phyloP scores from a whole-genome alignment of 2,797 vertebrate species.

The Peromyscus attwateri region DNA sequence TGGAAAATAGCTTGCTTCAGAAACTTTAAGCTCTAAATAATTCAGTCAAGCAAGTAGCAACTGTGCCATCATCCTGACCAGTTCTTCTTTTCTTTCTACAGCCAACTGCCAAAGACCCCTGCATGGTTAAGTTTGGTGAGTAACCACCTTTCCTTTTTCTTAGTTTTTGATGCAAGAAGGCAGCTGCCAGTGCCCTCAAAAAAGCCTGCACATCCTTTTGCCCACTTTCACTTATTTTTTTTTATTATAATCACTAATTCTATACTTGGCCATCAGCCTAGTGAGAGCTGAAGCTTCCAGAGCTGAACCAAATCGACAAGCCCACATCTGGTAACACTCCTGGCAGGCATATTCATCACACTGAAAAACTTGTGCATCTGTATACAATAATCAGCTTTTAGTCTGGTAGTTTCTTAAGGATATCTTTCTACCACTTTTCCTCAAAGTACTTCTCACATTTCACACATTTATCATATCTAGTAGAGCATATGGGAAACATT shows the following conservation, averaged over 20 bases:
- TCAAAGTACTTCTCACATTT: neutral
- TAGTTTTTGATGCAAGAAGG: slow-evolving; percentile 40
- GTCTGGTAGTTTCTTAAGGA: slow-evolving; percentile 3
- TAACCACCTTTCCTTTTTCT: slow-evolving; percentile 69
- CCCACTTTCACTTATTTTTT: neutral
- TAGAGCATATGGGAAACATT: neutral
- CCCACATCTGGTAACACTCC: neutral
- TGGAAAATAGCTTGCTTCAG: neutral
- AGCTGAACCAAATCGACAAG: neutral
- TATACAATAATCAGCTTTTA: neutral
- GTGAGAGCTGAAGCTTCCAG: neutral
- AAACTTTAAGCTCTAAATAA: slow-evolving; percentile 28
- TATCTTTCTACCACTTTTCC: neutral
- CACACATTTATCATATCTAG: neutral
- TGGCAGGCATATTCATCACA: neutral
- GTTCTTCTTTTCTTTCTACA: slow-evolving; percentile 68
- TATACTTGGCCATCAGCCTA: neutral
- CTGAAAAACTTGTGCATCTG: neutral
- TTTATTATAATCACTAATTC: neutral
- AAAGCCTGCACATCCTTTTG: neutral
- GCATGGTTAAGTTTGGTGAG: slow-evolving; percentile 86
- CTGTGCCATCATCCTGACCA: slow-evolving; percentile 54
- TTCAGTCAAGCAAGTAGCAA: neutral
- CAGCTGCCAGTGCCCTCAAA: neutral
- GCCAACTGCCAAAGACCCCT: slow-evolving; percentile 19